Conservation (phyloP, 2,888 invertebrate genomes). For the Harpalus rubripes region DNA sequence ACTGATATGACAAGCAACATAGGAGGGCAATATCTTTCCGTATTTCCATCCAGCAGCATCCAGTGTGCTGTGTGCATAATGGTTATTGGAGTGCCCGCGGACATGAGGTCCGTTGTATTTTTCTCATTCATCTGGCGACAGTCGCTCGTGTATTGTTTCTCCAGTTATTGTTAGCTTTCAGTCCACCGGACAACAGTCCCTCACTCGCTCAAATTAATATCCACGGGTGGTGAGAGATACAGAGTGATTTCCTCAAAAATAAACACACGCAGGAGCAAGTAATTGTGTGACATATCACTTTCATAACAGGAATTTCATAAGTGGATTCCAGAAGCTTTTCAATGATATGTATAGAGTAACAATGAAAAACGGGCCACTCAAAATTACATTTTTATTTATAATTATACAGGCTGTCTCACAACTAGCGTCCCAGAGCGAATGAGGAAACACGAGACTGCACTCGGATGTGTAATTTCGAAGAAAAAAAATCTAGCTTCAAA, state of each 20-base stretch:
- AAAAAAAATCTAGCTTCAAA: too few relatives aligned
- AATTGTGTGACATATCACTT: not conserved
- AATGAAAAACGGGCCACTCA: too few relatives aligned
- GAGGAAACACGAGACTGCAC: too few relatives aligned
- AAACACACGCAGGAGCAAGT: not conserved
- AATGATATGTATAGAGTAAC: too few relatives aligned
- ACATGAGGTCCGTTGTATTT: slow-evolving; percentile 18
- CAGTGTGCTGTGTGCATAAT: slow-evolving; percentile 1
- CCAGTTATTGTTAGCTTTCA: slow-evolving; percentile 37
- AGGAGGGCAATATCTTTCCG: not conserved
- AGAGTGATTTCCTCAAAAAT: not conserved
- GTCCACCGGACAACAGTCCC: not conserved
- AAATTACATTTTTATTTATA: too few relatives aligned
- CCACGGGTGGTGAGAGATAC: not conserved
- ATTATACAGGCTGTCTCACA: too few relatives aligned
- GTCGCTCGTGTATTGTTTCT: slow-evolving; percentile 32
- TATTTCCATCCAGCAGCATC: not conserved
- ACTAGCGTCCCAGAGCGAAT: too few relatives aligned
- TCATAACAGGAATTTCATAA: not conserved
- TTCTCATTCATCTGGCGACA: slow-evolving; percentile 52
- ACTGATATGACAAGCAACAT: not conserved
- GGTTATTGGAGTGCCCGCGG: not conserved
- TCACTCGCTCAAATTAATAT: not conserved
- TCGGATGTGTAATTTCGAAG: too few relatives aligned
- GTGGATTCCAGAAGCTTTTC: not conserved